Conservation (phyloP, 2,797 vertebrate genomes). For the Mormyrus hasselquistii region DNA sequence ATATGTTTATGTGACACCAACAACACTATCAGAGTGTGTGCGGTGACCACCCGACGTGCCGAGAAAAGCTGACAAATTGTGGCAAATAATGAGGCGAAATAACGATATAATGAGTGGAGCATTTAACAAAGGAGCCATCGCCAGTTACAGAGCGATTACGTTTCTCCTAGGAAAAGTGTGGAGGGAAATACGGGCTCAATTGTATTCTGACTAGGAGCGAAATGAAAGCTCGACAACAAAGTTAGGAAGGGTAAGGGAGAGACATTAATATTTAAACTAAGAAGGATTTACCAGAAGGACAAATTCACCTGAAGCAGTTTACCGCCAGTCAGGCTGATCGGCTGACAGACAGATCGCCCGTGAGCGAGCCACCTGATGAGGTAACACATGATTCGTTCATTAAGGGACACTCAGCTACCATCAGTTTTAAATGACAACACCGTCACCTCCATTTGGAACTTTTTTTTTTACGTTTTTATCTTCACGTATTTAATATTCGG, state of each 20-base stretch:
- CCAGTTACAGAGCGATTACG: neutral
- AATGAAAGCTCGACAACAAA: slow-evolving; percentile 7
- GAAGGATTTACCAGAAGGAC: slow-evolving; percentile 3
- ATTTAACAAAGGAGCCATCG: neutral
- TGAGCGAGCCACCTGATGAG: neutral
- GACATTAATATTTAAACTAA: slow-evolving; percentile 17
- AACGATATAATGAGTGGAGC: neutral
- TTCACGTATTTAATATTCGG: neutral
- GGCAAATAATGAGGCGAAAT: neutral
- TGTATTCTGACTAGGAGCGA: slow-evolving; percentile 16
- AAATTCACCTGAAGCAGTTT: slow-evolving; percentile 1
- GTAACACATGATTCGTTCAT: neutral
- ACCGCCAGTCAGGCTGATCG: neutral
- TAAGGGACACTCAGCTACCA: neutral
- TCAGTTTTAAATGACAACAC: neutral
- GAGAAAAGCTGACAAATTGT: neutral
- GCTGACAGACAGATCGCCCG: neutral
- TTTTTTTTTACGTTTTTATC: slow-evolving; percentile 4
- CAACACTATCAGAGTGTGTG: neutral
- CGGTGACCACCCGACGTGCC: neutral
- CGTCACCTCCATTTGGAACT: neutral
- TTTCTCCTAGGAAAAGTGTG: neutral
- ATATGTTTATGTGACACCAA: neutral
- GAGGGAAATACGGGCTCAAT: neutral
- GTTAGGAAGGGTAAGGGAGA: neutral